A percentile compares a stretch with the other conserved stretches of the same genome.
Evolutionary conservation across 2,888 invertebrate genomes (phyloP).

Genomic region (Idaea dimidiata): DNA sequence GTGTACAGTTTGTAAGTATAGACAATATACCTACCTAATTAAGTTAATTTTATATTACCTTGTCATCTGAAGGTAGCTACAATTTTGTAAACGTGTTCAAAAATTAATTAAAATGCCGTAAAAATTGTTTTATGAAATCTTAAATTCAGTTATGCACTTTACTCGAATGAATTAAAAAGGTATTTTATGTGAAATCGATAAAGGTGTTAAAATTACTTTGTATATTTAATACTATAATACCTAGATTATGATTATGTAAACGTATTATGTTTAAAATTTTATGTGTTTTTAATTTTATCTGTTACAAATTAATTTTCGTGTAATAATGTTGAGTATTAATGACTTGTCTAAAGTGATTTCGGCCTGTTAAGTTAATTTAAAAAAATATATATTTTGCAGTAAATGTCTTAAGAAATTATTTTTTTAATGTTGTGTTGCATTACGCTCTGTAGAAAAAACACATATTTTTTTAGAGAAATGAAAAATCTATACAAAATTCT

Average conservation of each 20-base stretch:
- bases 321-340: neutral
- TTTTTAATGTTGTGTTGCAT: too few relatives aligned
- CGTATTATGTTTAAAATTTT: neutral
- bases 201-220: neutral
- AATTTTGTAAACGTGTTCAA: neutral
- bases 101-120: neutral
- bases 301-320: neutral
- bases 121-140: neutral
- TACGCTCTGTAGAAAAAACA: too few relatives aligned
- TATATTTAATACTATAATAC: neutral
- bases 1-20: too few relatives aligned
- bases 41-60: neutral
- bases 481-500: too few relatives aligned
- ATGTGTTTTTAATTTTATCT: neutral
- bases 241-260: neutral
- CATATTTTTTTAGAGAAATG: too few relatives aligned
- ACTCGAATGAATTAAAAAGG: neutral
- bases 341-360: neutral
- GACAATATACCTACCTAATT: neutral
- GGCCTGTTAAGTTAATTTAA: neutral
- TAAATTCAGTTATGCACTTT: neutral
- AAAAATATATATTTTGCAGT: too few relatives aligned
- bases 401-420: neutral
- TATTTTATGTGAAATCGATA: neutral
- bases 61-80: neutral